A percentile compares a stretch with the other conserved stretches of the same genome.
Conservation (phyloP, 2,888 invertebrate species). For the Drosophila diplacantha region DNA sequence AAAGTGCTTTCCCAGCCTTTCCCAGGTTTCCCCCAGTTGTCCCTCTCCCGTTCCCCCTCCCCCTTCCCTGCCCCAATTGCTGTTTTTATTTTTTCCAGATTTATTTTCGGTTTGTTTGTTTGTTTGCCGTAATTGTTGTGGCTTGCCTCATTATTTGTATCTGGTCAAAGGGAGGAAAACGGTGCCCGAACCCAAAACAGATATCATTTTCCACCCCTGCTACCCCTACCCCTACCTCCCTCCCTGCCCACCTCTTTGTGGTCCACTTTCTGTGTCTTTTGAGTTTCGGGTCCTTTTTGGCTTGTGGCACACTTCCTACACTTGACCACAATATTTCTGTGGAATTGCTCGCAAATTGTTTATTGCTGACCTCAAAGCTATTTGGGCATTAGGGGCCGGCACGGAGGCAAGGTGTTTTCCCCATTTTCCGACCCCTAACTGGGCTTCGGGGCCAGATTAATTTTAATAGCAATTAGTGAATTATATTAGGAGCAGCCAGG, state of each 20-base stretch:
- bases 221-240: too few relatives aligned
- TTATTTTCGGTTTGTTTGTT: constrained; percentile 44
- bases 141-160: constrained; percentile 63
- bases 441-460: constrained; percentile 21
- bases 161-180: constrained; percentile 23
- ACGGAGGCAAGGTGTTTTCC: constrained; percentile 16
- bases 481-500: constrained; percentile 6
- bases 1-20: constrained; percentile 16
- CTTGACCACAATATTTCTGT: constrained; percentile 61
- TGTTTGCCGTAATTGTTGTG: constrained; percentile 72
- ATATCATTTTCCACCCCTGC: constrained; percentile 9
- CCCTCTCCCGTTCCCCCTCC: too few relatives aligned
- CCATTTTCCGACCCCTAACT: constrained; percentile 10
- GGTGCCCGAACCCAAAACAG: not conserved
- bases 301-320: constrained; percentile 55
- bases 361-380: constrained; percentile 47
- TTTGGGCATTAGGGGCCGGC: constrained; percentile 31
- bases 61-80: constrained; percentile 16
- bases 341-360: constrained; percentile 56
- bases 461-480: constrained; percentile 32
- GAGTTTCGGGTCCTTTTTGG: constrained; percentile 27
- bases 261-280: constrained; percentile 33
- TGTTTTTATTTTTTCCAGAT: constrained; percentile 38
- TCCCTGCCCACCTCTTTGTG: too few relatives aligned
- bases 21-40: not conserved